A percentile compares a stretch with the other conserved stretches of the same genome.
phyloP scores from a whole-genome alignment of 2,113 vertebrate species.

The Xenopus laevis region DNA sequence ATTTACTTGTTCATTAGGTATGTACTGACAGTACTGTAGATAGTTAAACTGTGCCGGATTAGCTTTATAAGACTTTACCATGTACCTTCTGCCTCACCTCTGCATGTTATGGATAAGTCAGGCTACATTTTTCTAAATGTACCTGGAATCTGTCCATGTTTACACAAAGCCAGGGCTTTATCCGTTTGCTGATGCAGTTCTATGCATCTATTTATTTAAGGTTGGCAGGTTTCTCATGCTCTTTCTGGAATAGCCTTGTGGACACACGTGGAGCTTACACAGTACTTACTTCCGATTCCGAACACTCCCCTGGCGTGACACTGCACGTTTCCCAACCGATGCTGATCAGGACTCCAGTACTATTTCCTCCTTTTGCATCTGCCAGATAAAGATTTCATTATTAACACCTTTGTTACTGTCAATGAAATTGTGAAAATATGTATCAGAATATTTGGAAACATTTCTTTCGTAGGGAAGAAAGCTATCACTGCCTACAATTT shows the following conservation, averaged over 20 bases:
- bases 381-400: conserved; percentile 11
- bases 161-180: conserved; percentile 28
- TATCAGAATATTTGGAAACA: too few relatives aligned
- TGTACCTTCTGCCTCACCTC: conserved; percentile 24
- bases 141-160: conserved; percentile 42
- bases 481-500: too few relatives aligned
- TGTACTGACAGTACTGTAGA: background rate
- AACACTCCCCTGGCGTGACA: conserved; percentile 21
- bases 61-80: background rate
- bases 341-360: conserved; percentile 23
- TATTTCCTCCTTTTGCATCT: conserved; percentile 31
- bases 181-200: conserved; percentile 29
- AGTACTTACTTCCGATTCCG: conserved; percentile 17
- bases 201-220: conserved; percentile 34
- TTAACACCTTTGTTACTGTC: background rate
- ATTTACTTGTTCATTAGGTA: too few relatives aligned
- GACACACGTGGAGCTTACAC: conserved; percentile 26
- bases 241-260: conserved; percentile 3
- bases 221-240: conserved; percentile 27
- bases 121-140: conserved; percentile 23
- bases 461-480: too few relatives aligned
- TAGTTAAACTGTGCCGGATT: background rate
- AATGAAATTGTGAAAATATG: too few relatives aligned
- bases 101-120: conserved; percentile 28
- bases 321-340: conserved; percentile 29